Conservation (phyloP, 2,797 vertebrate species). For the Ispidina picta region DNA sequence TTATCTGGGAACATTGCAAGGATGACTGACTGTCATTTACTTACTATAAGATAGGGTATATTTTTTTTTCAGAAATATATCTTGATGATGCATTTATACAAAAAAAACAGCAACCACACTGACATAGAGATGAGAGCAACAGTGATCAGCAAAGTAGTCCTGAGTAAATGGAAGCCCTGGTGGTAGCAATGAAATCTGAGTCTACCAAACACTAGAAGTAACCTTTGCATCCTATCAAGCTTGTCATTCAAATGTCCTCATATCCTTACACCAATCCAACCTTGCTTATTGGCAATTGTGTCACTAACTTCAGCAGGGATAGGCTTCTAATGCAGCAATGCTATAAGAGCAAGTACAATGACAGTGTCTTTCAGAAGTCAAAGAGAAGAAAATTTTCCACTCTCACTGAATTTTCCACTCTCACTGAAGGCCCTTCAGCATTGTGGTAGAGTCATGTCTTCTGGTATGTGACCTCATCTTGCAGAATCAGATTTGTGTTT, state of each 20-base stretch:
- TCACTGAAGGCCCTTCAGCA: neutral
- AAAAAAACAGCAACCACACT: neutral
- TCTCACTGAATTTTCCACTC: neutral
- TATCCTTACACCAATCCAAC: neutral
- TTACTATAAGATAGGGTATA: conserved; percentile 80
- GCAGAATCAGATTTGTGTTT: neutral
- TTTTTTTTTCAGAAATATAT: conserved; percentile 68
- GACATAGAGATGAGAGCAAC: neutral
- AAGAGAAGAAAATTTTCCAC: neutral
- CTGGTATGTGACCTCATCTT: neutral
- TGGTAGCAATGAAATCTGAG: neutral
- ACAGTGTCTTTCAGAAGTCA: neutral
- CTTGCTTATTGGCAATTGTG: neutral
- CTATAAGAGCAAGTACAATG: neutral
- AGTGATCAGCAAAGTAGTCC: neutral
- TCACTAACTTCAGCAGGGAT: neutral
- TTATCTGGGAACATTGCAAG: conserved; percentile 87
- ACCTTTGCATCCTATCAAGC: neutral
- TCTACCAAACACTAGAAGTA: neutral
- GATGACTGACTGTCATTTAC: conserved; percentile 90
- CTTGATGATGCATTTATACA: neutral
- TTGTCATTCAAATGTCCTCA: neutral
- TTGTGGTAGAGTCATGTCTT: neutral
- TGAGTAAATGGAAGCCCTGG: neutral
- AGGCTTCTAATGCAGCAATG: neutral